Evolutionary conservation across 2,797 vertebrate species (phyloP).

Genomic region (Coluber constrictor): DNA sequence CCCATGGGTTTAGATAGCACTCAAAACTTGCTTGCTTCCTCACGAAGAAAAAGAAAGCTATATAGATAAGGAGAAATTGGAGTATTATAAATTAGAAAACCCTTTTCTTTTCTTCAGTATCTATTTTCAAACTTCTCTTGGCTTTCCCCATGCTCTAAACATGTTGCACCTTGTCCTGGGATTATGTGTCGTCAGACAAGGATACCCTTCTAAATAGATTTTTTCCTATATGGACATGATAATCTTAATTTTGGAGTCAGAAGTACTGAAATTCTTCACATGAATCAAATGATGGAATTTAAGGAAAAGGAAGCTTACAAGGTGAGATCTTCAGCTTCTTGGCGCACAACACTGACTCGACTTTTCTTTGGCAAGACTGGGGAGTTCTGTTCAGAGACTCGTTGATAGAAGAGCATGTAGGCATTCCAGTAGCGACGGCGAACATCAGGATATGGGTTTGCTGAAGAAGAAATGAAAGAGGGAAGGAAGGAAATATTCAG

Average conservation of each 20-base stretch:
- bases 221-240: not conserved
- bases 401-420: slow-evolving; percentile 98
- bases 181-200: not conserved
- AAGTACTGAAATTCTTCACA: not conserved
- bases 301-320: slow-evolving; percentile 77
- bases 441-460: slow-evolving; percentile 94
- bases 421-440: slow-evolving; percentile 97
- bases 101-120: not conserved
- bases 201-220: not conserved
- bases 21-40: not conserved
- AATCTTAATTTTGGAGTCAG: not conserved
- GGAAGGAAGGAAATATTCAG: not conserved
- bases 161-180: not conserved
- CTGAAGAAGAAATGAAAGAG: slow-evolving; percentile 60
- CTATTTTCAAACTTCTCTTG: not conserved
- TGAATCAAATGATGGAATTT: not conserved
- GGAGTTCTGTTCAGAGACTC: slow-evolving; percentile 94
- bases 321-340: slow-evolving; percentile 93
- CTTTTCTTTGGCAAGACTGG: slow-evolving; percentile 97
- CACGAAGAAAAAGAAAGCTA: not conserved
- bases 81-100: not conserved
- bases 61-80: not conserved
- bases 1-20: not conserved
- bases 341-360: slow-evolving; percentile 92
- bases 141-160: not conserved